These are phyloP conservation scores for Plecotus auritus DNA, from an alignment of 2,113 vertebrate genomes.

Conservation along the genomic window DNA sequence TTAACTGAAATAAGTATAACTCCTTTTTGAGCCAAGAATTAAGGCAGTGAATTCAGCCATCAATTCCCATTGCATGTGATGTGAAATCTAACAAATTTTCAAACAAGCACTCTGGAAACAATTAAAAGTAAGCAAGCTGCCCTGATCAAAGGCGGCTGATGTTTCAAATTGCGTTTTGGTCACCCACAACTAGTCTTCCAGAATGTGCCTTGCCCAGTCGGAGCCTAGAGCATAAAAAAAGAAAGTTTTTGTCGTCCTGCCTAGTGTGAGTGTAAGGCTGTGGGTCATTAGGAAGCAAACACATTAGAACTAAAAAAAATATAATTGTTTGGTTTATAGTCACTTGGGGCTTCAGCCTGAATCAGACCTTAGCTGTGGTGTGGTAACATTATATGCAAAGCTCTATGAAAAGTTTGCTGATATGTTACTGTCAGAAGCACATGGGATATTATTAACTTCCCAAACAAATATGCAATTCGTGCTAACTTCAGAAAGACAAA, in stretches of 20 bases:
- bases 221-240: slow-evolving; percentile 64
- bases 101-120: slow-evolving; percentile 92
- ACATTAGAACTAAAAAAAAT: slow-evolving; percentile 74
- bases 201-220: slow-evolving; percentile 47
- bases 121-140: slow-evolving; percentile 81
- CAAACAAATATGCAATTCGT: slow-evolving; percentile 72
- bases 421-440: slow-evolving; percentile 72
- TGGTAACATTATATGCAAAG: slow-evolving; percentile 44
- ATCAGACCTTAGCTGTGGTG: slow-evolving; percentile 73
- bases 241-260: slow-evolving; percentile 57
- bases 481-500: slow-evolving; percentile 58
- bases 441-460: slow-evolving; percentile 61
- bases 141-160: slow-evolving; percentile 77
- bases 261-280: slow-evolving; percentile 76
- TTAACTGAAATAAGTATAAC: slow-evolving; percentile 73
- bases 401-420: slow-evolving; percentile 68
- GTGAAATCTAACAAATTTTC: slow-evolving; percentile 87
- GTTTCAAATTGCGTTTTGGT: slow-evolving; percentile 80
- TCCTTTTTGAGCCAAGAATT: slow-evolving; percentile 71
- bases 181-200: slow-evolving; percentile 65
- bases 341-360: slow-evolving; percentile 72
- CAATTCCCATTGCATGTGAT: slow-evolving; percentile 80
- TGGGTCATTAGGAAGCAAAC: slow-evolving; percentile 80
- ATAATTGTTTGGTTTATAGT: slow-evolving; percentile 81
- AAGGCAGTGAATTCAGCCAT: slow-evolving; percentile 78